phyloP scores from a whole-genome alignment of 2,888 invertebrate genomes.

The Caenorhabditis sulstoni region DNA sequence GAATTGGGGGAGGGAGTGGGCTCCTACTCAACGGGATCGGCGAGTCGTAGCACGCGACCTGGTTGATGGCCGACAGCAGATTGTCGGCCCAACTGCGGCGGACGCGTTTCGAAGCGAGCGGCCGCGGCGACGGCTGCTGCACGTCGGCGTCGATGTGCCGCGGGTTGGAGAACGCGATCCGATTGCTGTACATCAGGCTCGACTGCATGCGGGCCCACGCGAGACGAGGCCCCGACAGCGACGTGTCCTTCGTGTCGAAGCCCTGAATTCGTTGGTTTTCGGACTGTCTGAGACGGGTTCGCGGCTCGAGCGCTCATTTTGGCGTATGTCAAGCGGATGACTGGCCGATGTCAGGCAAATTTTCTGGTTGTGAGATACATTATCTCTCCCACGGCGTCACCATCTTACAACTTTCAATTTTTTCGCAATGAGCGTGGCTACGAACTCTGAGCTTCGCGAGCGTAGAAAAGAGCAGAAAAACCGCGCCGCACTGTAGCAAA shows the following conservation, averaged over 20 bases:
- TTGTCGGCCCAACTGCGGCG: constrained; percentile 76
- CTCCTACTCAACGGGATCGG: constrained; percentile 74
- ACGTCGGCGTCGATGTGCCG: constrained; percentile 38
- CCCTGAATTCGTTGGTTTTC: constrained; percentile 68
- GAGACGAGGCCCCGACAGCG: constrained; percentile 72
- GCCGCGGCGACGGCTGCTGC: constrained; percentile 35
- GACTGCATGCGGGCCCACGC: constrained; percentile 76
- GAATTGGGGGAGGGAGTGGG: no score
- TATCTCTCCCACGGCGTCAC: no score
- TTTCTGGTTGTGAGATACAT: no score
- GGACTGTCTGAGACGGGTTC: neutral
- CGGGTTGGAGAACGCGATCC: constrained; percentile 70
- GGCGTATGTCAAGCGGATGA: no score
- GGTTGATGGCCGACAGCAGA: constrained; percentile 72
- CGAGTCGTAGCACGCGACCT: constrained; percentile 78
- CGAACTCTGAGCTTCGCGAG: no score
- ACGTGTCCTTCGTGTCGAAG: constrained; percentile 78
- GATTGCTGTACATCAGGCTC: constrained; percentile 66
- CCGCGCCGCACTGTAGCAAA: no score
- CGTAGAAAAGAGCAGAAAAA: no score
- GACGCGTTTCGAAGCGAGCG: constrained; percentile 22
- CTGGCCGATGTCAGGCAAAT: no score
- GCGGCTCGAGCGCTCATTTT: no score
- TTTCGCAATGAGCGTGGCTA: no score
- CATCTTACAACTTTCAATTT: no score